A percentile compares a stretch with the other conserved stretches of the same genome.
phyloP scores from a whole-genome alignment of 2,888 invertebrate species.

The Ichneumoninae sp. region DNA sequence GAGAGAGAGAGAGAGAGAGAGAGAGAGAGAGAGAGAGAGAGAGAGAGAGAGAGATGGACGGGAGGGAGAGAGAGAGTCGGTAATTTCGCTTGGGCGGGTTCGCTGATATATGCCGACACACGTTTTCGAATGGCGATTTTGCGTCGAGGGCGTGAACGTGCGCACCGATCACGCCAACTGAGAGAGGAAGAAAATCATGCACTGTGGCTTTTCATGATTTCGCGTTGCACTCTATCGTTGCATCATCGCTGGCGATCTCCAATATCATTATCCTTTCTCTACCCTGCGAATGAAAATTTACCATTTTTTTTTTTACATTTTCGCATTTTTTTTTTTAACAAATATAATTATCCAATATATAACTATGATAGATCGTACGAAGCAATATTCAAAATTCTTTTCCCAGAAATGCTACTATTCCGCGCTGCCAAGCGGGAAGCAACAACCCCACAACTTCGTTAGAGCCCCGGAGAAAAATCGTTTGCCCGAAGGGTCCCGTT shows the following conservation, averaged over 20 bases:
- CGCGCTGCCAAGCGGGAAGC: not conserved
- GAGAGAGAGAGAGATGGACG: too few species aligned
- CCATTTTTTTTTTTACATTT: too few species aligned
- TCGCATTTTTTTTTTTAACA: too few species aligned
- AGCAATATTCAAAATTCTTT: not conserved
- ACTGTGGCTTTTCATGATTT: not conserved
- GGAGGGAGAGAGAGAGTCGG: not conserved
- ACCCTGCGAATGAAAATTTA: not conserved
- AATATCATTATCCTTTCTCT: constrained; percentile 1
- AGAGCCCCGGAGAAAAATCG: not conserved
- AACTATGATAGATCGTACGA: too few species aligned
- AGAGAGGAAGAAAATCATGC: not conserved
- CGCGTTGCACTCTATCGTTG: not conserved
- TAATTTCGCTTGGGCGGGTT: constrained; percentile 35
- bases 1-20: too few species aligned
- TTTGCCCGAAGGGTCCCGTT: not conserved
- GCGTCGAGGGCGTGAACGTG: constrained; percentile 29
- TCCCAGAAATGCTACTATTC: not conserved
- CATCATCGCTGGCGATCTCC: not conserved
- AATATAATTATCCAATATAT: too few species aligned
- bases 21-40: not conserved
- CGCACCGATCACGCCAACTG: not conserved
- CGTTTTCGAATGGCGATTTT: constrained; percentile 38
- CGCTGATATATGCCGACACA: constrained; percentile 51
- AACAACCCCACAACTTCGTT: not conserved